Conservation (phyloP, 2,888 invertebrate genomes). For the Rapana venosa region DNA sequence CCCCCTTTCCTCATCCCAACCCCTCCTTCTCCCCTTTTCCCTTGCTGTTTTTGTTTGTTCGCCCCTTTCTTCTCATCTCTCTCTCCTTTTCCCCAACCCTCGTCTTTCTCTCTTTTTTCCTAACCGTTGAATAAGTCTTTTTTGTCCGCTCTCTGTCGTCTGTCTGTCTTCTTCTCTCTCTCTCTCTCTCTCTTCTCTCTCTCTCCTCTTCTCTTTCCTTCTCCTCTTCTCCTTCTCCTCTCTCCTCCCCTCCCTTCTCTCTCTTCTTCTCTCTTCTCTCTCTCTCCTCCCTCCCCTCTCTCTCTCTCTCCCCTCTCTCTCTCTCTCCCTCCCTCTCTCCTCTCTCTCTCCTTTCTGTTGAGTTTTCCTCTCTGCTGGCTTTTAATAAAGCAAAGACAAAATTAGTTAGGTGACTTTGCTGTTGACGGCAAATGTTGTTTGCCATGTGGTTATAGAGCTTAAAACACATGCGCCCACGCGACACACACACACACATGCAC, state of each 20-base stretch:
- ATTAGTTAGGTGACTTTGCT: background rate
- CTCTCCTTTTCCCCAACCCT: background rate
- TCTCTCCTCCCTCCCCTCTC: background rate
- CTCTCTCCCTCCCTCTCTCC: no score
- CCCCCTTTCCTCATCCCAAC: background rate
- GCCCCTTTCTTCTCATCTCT: background rate
- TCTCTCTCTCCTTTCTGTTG: background rate
- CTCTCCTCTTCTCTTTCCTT: background rate
- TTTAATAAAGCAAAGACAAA: background rate
- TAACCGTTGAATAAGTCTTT: background rate
- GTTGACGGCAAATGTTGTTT: background rate
- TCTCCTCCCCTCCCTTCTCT: background rate
- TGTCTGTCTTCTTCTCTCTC: background rate
- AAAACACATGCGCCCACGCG: no score
- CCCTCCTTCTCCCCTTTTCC: background rate
- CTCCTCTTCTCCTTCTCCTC: background rate
- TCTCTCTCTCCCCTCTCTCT: background rate
- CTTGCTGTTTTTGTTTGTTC: background rate
- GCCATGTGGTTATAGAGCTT: background rate
- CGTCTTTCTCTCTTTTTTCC: background rate
- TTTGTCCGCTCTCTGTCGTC: background rate
- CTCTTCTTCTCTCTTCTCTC: background rate
- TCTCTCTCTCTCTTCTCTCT: background rate
- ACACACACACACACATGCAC: no score
- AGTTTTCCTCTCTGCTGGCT: background rate